These are phyloP conservation scores for Drosophila takahashii DNA, from an alignment of 1,140 invertebrate genomes.

Conservation along the genomic window DNA sequence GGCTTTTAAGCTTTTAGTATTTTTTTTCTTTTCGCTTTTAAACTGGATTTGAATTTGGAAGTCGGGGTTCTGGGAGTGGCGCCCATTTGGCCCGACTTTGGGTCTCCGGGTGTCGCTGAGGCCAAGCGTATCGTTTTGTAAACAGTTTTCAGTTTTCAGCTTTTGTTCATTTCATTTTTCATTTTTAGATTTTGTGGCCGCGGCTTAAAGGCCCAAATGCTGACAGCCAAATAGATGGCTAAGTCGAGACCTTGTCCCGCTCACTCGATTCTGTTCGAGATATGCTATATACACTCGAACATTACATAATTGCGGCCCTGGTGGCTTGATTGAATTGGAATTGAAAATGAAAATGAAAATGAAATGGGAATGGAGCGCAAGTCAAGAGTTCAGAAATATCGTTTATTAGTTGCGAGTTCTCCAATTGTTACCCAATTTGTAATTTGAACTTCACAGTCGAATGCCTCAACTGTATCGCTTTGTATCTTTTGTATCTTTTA, in stretches of 20 bases:
- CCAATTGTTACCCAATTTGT: conserved; percentile 51
- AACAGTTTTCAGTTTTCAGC: conserved; percentile 22
- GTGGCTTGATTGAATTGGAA: conserved; percentile 70
- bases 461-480: conserved; percentile 33
- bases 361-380: conserved; percentile 36
- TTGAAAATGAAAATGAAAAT: conserved; percentile 18
- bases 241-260: conserved; percentile 59
- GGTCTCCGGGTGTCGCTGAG: conserved; percentile 38
- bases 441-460: conserved; percentile 50
- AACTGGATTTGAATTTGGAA: conserved; percentile 19
- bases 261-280: conserved; percentile 61
- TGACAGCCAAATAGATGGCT: conserved; percentile 71
- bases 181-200: conserved; percentile 41
- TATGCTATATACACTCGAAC: conserved; percentile 4
- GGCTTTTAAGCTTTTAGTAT: conserved; percentile 4
- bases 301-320: conserved; percentile 76
- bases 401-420: conserved; percentile 30
- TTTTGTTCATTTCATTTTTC: conserved; percentile 39
- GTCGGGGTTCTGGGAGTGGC: conserved; percentile 61
- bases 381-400: conserved; percentile 51
- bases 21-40: background rate
- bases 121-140: conserved; percentile 68
- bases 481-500: conserved; percentile 7
- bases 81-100: conserved; percentile 40
- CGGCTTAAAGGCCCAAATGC: conserved; percentile 59